Evolutionary conservation across 2,888 invertebrate genomes (phyloP).

Genomic region (Noctua janthe): DNA sequence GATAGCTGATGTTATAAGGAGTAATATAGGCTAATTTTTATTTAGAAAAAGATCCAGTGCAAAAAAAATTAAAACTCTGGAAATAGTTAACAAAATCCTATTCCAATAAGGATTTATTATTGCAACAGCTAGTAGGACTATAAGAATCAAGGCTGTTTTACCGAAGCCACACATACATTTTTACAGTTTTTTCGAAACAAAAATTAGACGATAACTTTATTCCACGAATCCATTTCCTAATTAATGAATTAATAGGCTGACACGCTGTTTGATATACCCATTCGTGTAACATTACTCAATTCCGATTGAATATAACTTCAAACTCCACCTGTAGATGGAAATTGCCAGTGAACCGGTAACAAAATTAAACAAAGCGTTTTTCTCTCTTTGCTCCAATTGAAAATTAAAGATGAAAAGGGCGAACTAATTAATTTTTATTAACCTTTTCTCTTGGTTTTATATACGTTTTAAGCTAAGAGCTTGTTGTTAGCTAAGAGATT

Average conservation of each 20-base stretch:
- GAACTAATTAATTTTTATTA: constrained; percentile 22
- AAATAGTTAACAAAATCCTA: too few relatives aligned
- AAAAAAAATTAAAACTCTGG: too few relatives aligned
- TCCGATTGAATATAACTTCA: background rate
- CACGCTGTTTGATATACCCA: background rate
- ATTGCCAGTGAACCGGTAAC: constrained; percentile 12
- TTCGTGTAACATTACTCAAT: constrained; percentile 5
- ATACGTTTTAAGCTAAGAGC: background rate
- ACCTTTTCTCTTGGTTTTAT: constrained; percentile 10
- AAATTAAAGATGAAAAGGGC: constrained; percentile 3
- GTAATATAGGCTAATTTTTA: too few relatives aligned
- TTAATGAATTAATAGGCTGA: background rate
- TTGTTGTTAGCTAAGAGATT: background rate
- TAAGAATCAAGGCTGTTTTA: too few relatives aligned
- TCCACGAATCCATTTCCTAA: background rate
- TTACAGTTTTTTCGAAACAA: background rate
- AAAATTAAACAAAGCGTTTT: constrained; percentile 27
- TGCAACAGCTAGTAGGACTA: too few relatives aligned
- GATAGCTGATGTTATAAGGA: too few relatives aligned
- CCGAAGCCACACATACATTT: background rate
- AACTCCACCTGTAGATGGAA: background rate
- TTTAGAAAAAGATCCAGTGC: too few relatives aligned
- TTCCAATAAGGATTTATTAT: too few relatives aligned
- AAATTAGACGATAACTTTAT: background rate
- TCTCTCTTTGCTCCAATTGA: constrained; percentile 11